Percentiles rank a stretch among this genome's conserved stretches.
These are phyloP conservation scores for Orchesella cincta DNA, from an alignment of 1,140 invertebrate genomes.

Conservation along the genomic window DNA sequence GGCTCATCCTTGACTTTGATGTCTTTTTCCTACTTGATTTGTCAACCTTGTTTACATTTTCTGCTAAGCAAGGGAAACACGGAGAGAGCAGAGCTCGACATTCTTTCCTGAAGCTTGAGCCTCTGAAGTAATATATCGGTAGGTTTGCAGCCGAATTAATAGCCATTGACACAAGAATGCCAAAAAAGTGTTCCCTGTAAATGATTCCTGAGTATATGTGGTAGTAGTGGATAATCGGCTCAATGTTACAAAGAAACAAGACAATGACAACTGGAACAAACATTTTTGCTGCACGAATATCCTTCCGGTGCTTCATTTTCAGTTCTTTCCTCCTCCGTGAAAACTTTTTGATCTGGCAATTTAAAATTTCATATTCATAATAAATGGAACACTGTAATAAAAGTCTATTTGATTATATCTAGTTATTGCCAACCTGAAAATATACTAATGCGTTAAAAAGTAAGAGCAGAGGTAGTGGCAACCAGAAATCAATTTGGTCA, in stretches of 20 bases:
- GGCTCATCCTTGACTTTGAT: no score
- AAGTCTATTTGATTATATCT: no score
- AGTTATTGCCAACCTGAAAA: no score
- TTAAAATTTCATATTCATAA: no score
- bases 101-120: neutral
- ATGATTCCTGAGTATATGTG: neutral
- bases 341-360: neutral
- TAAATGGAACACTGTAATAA: no score
- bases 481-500: constrained; percentile 2
- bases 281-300: neutral
- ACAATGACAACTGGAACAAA: neutral
- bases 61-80: neutral
- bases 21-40: no score
- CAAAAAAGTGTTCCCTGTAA: neutral
- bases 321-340: neutral
- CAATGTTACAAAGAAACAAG: constrained; percentile 4
- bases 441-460: neutral
- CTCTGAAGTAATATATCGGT: neutral
- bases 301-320: neutral
- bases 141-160: neutral
- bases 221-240: neutral
- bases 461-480: neutral
- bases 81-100: neutral
- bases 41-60: no score
- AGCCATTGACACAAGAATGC: neutral